Evolutionary conservation across 2,797 vertebrate genomes (phyloP).

Genomic region (Gymnoscopelus braueri): DNA sequence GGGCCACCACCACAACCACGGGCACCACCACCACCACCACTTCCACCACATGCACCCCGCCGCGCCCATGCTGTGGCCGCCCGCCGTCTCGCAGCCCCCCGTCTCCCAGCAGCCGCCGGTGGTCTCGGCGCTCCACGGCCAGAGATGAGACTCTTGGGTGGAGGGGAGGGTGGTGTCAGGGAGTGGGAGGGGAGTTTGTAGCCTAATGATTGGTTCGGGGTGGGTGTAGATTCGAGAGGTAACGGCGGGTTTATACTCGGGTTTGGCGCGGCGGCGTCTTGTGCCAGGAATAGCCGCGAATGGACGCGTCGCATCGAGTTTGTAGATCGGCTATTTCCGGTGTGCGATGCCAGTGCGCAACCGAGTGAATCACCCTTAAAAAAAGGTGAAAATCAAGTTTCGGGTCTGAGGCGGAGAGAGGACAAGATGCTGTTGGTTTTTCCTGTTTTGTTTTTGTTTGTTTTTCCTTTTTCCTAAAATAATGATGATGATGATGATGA

Average conservation of each 20-base stretch:
- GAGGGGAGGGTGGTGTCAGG: slow-evolving; percentile 17
- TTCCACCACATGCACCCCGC: slow-evolving; percentile 83
- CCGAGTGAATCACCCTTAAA: no score
- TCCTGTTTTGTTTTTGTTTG: slow-evolving; percentile 71
- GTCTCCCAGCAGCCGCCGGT: slow-evolving; percentile 81
- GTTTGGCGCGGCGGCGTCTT: no score
- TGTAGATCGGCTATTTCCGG: no score
- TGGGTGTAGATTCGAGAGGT: neutral
- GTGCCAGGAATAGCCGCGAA: no score
- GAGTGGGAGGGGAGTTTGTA: slow-evolving; percentile 11
- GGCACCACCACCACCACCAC: slow-evolving; percentile 79
- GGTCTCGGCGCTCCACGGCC: slow-evolving; percentile 84
- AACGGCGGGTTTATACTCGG: no score
- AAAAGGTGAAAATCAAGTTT: no score
- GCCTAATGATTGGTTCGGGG: slow-evolving; percentile 26
- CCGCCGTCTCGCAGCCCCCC: slow-evolving; percentile 73
- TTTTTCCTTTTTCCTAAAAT: slow-evolving; percentile 68
- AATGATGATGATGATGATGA: slow-evolving; percentile 40
- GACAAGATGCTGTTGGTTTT: slow-evolving; percentile 62
- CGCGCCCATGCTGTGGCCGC: slow-evolving; percentile 86
- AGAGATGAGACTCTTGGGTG: slow-evolving; percentile 86
- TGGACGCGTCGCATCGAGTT: neutral
- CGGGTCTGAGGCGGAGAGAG: neutral
- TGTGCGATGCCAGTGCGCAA: no score
- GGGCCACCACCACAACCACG: slow-evolving; percentile 82